Base-by-base conservation (phyloP, 2,888 invertebrate species). In the Neoascia interrupta region DNA sequence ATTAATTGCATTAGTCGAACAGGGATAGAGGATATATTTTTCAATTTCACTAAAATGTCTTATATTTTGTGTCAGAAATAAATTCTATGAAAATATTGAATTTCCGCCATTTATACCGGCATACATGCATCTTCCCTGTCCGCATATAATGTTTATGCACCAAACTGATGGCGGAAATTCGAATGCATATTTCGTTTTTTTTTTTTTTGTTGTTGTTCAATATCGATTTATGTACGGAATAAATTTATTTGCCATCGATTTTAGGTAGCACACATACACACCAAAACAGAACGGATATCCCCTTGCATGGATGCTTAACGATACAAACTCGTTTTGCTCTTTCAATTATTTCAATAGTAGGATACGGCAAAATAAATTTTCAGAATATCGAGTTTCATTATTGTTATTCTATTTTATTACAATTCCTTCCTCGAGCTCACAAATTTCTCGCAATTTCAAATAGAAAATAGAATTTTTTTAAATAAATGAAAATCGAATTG, bases 371-470 rank as follows among this genome's bases (percentile, higher is more conserved):
- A n/a, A n/a, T n/a, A n/a, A n/a, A n/a, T n/a, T n/a, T n/a, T n/a
- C n/a, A n/a, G n/a, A n/a, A n/a, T n/a, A n/a, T 68, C 49, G 39
- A 3, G 1, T 36, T 51, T 31, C 1, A 2, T 28, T 13, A n/a
- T 41, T 47, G 11, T 21, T 31, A 39, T 56, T 23, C 34, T 54
- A 56, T 54, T 63, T 63, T 54, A 63, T 64, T 19, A 36, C 72
- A 56, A 72, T 72, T 61, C 37, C 37, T 56, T 64, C 39, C 15
- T 49, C 18, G 8, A 19, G 16, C 36, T 31, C 56, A 19, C 41
- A 26, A 26, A 61, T 54, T 54, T 70, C 61, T 53, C 36, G 3
- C 23, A 16, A 8, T n/a, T 23, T 43, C 47, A 23, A 54, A 61
- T 10, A 45, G 53, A 53, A 70, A 13, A 31, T 43, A 21, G 49